Conservation (phyloP, 2,888 invertebrate species). For the Odontocerum albicorne region DNA sequence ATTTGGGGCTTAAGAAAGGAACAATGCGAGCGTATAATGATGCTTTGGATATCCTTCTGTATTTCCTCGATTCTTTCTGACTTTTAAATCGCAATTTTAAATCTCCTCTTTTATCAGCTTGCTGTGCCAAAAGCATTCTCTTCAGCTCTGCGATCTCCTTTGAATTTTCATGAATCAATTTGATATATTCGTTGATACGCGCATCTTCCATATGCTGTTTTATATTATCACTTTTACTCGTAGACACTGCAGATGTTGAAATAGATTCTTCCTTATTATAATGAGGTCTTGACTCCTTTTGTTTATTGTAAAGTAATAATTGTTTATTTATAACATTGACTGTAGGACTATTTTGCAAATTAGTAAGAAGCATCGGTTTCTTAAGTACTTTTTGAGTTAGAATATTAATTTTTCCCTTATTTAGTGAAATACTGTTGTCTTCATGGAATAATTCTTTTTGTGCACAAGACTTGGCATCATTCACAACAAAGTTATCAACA, state of each 20-base stretch:
- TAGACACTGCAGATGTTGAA: too few species aligned
- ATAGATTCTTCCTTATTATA: too few species aligned
- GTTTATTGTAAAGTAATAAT: constrained; percentile 13
- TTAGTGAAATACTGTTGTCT: too few species aligned
- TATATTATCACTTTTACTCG: background rate
- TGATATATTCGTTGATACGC: constrained; percentile 20
- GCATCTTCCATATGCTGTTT: background rate
- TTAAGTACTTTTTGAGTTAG: too few species aligned
- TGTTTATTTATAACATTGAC: constrained; percentile 12
- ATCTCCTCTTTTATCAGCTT: background rate
- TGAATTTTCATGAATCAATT: constrained; percentile 23
- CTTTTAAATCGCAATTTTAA: constrained; percentile 3
- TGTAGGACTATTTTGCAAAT: too few species aligned
- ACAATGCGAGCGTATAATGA: constrained; percentile 30
- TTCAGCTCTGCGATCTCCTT: constrained; percentile 28
- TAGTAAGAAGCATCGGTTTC: too few species aligned
- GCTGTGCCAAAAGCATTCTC: constrained; percentile 13
- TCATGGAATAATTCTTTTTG: too few species aligned
- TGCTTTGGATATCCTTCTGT: constrained; percentile 23
- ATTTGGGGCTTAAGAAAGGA: constrained; percentile 31
- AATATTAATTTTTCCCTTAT: too few species aligned
- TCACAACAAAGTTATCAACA: too few species aligned
- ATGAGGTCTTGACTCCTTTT: too few species aligned
- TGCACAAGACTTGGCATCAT: too few species aligned
- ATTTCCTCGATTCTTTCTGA: background rate